Percentiles rank a stretch among this genome's conserved stretches.
These are phyloP conservation scores for Crotalus tigris DNA, from an alignment of 2,113 vertebrate species.

Conservation along the genomic window DNA sequence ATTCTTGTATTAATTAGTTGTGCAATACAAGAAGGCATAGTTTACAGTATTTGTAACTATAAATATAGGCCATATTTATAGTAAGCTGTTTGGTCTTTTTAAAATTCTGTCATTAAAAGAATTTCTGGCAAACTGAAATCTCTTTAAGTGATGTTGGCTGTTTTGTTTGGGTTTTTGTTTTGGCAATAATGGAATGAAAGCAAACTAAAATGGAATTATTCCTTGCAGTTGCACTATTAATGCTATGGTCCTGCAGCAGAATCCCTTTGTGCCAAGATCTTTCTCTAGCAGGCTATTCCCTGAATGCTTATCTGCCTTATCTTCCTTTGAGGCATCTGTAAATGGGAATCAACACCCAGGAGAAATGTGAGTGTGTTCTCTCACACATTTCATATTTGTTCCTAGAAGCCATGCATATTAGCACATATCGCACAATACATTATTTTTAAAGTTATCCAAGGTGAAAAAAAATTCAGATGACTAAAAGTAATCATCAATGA, in stretches of 20 bases:
- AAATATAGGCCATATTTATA: slow-evolving; percentile 57
- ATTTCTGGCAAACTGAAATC: slow-evolving; percentile 72
- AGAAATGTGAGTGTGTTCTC: neutral
- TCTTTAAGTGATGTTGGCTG: slow-evolving; percentile 52
- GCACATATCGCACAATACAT: neutral
- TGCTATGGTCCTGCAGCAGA: neutral
- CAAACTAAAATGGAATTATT: slow-evolving; percentile 44
- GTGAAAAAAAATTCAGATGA: no score
- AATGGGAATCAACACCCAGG: neutral
- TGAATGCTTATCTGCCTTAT: neutral
- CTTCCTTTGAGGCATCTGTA: neutral
- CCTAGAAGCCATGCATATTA: neutral
- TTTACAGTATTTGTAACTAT: slow-evolving; percentile 69
- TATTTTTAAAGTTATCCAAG: neutral
- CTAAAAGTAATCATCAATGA: neutral
- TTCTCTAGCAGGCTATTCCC: neutral
- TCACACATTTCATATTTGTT: neutral
- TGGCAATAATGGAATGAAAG: slow-evolving; percentile 45
- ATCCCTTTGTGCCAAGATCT: neutral
- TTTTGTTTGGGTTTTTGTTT: neutral
- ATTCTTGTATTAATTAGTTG: slow-evolving; percentile 72
- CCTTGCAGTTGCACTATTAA: slow-evolving; percentile 31
- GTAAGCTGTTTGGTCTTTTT: slow-evolving; percentile 68
- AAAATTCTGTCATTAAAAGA: slow-evolving; percentile 76
- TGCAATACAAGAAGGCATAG: slow-evolving; percentile 65